Base-by-base conservation (phyloP, 2,113 vertebrate species). In the Taurulus bubalis region DNA sequence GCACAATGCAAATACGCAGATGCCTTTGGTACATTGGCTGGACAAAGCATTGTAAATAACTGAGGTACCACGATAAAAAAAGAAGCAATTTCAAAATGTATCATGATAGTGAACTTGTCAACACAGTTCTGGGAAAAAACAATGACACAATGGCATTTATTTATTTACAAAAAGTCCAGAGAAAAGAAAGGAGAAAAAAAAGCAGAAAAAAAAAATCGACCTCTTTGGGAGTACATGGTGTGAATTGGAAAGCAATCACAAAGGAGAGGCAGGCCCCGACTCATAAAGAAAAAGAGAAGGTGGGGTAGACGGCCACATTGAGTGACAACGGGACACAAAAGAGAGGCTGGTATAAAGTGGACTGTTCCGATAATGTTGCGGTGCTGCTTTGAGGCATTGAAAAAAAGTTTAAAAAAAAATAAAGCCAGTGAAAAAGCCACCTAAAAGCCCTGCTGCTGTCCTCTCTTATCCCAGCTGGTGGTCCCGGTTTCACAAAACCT, bases 391-490 rank as follows among this genome's bases (percentile, higher is more conserved):
- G 8, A 71, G 56, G 72, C 38, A 42, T 1, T 30, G 26, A 91
- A 87, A 92, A 91, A 87, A n/a, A n/a, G n/a, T n/a, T n/a, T n/a
- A n/a, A n/a, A 92, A 26, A 55, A 12, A 24, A n/a, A 55, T 14
- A 90, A 93, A 91, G 87, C 88, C 55, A 49, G 85, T 55, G 74
- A 87, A 88, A 91, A 85, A 85, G 26, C 84, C 84, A 87, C 70
- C 88, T 86, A 80, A 92, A 90, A 85, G 83, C 85, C 87, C 82
- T 0, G 83, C 90, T 87, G 85, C 63, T 75, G 74, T 76, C 83
- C 87, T 77, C 89, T 84, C 84, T 91, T 92, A 91, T 91, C 91
- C 83, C 93, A 81, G 86, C 87, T 84, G 91, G 89, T 66, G 87
- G 90, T 78, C 90, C 65, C 42, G 62, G 77, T 85, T 87, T 69